A percentile compares a stretch with the other conserved stretches of the same genome.
Evolutionary conservation across 2,113 vertebrate species (phyloP).

Genomic region (Pungitius pungitius): DNA sequence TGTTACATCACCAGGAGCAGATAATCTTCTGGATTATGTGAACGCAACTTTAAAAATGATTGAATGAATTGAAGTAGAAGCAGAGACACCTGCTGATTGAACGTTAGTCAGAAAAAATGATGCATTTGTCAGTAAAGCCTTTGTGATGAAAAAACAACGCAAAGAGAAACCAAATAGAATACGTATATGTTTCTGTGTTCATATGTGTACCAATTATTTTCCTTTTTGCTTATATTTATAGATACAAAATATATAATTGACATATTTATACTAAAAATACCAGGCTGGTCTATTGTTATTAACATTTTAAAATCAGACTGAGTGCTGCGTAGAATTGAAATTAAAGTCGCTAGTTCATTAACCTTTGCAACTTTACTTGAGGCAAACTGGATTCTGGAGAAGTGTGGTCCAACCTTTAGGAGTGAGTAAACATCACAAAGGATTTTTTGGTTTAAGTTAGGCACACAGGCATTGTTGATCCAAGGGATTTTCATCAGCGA

Average conservation of each 20-base stretch:
- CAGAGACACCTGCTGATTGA: slow-evolving; percentile 35
- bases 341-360: neutral
- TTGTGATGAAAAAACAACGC: neutral
- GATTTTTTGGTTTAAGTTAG: neutral
- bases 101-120: slow-evolving; percentile 1
- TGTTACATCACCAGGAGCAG: slow-evolving; percentile 11
- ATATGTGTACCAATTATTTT: no score
- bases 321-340: neutral
- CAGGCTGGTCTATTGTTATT: neutral
- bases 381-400: slow-evolving; percentile 13
- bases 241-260: no score
- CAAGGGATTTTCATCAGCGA: neutral
- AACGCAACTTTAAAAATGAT: slow-evolving; percentile 14
- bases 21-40: slow-evolving; percentile 19
- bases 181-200: no score
- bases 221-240: no score
- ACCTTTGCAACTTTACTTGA: neutral
- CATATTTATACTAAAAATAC: neutral
- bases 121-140: neutral
- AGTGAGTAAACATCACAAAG: slow-evolving; percentile 11
- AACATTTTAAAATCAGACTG: neutral
- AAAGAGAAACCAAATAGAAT: no score
- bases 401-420: slow-evolving; percentile 17
- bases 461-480: slow-evolving; percentile 10
- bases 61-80: slow-evolving; percentile 28